Percentiles rank a stretch among this genome's conserved stretches.
phyloP scores from a whole-genome alignment of 2,113 vertebrate species.

The Limanda limanda region DNA sequence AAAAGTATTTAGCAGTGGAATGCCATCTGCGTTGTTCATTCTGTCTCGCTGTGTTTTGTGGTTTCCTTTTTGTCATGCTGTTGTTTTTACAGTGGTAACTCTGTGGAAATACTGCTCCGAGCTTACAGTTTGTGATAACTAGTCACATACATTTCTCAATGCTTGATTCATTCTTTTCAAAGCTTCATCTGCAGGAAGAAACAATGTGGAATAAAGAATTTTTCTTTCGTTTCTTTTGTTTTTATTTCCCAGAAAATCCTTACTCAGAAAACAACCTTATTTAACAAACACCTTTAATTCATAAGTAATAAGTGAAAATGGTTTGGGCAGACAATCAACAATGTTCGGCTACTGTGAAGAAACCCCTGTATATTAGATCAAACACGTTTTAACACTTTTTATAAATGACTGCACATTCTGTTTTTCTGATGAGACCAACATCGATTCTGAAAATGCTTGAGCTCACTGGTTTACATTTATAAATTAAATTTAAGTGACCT shows the following conservation, averaged over 20 bases:
- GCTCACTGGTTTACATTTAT: no score
- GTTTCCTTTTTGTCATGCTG: slow-evolving; percentile 61
- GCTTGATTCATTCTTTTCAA: neutral
- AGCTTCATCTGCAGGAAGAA: neutral
- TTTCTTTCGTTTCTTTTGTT: no score
- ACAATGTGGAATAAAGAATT: neutral
- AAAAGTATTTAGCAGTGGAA: slow-evolving; percentile 53
- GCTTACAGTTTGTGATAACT: slow-evolving; percentile 54
- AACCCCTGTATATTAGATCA: neutral
- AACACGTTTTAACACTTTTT: neutral
- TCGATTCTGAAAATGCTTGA: no score
- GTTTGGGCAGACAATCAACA: neutral
- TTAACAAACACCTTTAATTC: neutral
- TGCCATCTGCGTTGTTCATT: slow-evolving; percentile 44
- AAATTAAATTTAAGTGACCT: no score
- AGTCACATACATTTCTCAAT: slow-evolving; percentile 65
- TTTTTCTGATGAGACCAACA: no score
- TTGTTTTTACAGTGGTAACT: slow-evolving; percentile 70
- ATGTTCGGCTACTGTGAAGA: neutral
- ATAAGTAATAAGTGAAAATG: neutral
- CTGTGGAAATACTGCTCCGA: slow-evolving; percentile 64
- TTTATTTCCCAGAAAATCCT: no score
- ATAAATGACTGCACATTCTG: no score
- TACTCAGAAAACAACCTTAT: neutral
- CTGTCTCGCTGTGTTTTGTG: slow-evolving; percentile 67